These are phyloP conservation scores for Pandemis cinnamomeana DNA, from an alignment of 2,888 invertebrate species.

Conservation along the genomic window DNA sequence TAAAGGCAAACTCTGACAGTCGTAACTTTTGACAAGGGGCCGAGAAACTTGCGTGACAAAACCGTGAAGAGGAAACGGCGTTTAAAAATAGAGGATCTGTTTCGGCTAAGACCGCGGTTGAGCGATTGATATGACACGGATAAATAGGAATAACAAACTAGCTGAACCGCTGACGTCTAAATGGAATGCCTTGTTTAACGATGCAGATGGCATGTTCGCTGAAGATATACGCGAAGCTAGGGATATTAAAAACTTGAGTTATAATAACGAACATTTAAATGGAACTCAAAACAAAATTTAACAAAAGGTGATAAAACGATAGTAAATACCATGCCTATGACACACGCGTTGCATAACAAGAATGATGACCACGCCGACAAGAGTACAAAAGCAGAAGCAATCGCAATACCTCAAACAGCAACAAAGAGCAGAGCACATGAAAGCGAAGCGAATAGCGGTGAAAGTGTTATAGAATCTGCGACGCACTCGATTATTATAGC, in stretches of 20 bases:
- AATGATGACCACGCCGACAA: constrained; percentile 16
- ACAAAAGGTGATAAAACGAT: background rate
- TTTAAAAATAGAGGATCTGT: constrained; percentile 57
- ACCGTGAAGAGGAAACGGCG: constrained; percentile 61
- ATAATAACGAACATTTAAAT: background rate
- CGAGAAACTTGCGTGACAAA: constrained; percentile 51
- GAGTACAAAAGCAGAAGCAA: constrained; percentile 45
- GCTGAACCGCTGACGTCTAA: constrained; percentile 33
- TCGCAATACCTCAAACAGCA: constrained; percentile 42
- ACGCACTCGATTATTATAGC: constrained; percentile 67
- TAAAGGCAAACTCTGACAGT: constrained; percentile 18
- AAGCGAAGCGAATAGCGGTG: constrained; percentile 68
- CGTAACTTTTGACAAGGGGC: constrained; percentile 18
- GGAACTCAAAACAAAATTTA: background rate
- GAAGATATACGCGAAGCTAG: constrained; percentile 21
- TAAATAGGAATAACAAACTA: constrained; percentile 30
- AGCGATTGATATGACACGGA: constrained; percentile 22
- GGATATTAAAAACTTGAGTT: constrained; percentile 2
- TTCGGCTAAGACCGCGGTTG: constrained; percentile 37
- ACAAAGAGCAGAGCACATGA: constrained; percentile 60
- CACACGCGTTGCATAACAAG: constrained; percentile 18
- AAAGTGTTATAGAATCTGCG: constrained; percentile 75
- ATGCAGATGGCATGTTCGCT: constrained; percentile 20
- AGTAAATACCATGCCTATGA: background rate
- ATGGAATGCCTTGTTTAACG: constrained; percentile 32